phyloP scores from a whole-genome alignment of 2,888 invertebrate genomes.

The Rhagonycha lutea region DNA sequence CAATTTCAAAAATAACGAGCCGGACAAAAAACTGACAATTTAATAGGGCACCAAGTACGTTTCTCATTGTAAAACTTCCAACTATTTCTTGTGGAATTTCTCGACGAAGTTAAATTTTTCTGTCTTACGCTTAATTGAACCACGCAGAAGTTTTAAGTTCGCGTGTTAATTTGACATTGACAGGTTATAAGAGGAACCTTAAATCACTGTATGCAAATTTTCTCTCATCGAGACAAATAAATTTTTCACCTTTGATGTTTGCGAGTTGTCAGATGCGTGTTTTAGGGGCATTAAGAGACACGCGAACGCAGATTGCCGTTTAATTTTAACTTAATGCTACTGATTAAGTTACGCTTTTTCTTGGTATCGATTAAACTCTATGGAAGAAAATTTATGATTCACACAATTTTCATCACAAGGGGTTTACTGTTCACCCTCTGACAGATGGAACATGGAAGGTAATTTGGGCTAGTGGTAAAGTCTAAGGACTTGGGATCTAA shows the following conservation, averaged over 20 bases:
- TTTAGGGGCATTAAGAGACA: conserved; percentile 43
- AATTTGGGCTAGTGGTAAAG: too few species aligned
- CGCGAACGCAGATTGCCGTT: conserved; percentile 44
- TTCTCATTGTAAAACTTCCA: conserved; percentile 4
- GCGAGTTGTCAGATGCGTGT: conserved; percentile 42
- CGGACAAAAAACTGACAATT: conserved; percentile 15
- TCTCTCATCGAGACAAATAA: conserved; percentile 41
- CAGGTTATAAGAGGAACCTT: conserved; percentile 43
- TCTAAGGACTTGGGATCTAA: too few species aligned
- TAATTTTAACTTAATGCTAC: conserved; percentile 46
- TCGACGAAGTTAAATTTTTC: conserved; percentile 8
- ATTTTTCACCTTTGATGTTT: conserved; percentile 38
- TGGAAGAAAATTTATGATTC: conserved; percentile 5
- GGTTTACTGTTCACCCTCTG: too few species aligned
- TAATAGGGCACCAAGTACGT: conserved; percentile 18
- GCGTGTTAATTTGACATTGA: conserved; percentile 47
- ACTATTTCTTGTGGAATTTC: conserved; percentile 10
- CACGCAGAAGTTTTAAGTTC: conserved; percentile 25
- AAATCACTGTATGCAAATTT: conserved; percentile 47
- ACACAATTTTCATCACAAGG: background rate
- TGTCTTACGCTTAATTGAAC: conserved; percentile 12
- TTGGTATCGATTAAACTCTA: conserved; percentile 28
- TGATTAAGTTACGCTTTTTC: conserved; percentile 48
- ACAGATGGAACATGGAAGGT: too few species aligned
- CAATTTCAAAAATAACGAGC: conserved; percentile 14